Base-by-base conservation (phyloP, 37 sponge, comb jelly and placozoan genomes). In the Cladorhizidae sp. region DNA sequence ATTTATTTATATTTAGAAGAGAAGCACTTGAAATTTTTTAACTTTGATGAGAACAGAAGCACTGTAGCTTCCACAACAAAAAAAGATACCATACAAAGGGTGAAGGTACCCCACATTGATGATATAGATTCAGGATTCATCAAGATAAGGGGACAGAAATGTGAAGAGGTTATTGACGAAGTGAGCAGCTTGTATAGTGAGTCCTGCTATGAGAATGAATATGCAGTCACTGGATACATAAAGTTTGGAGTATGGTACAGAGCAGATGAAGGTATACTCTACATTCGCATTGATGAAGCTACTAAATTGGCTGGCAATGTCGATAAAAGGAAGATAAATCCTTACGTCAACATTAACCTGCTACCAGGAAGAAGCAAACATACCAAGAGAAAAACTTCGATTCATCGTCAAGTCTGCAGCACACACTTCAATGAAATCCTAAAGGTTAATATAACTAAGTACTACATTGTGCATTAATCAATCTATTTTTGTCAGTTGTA, bases 291-390 rank as follows among this genome's bases (percentile, higher is more conserved):
- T 42, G 54, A 28, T 14, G 65, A 71, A 62, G n/a, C n/a, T n/a
- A 80, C 84, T 31, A 78, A 61, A 52, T 70, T 41, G 8, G 50
- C 83, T 1, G 61, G 80, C 23, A 79, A 72, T 21, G 70, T 69
- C 11, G 45, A 65, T 28, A 71, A 74, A 43, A 74, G 54, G 6
- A 67, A 64, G 23, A 29, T 36, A n/a, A 38, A 89, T 67, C 89
- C 89, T 20, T 90, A 90, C 62, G 78, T 90, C 58, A 90, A 85
- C 79, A 65, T 64, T n/a, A 81, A 90, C 57, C 78, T 90, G 51
- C 73, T 90, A 3, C 91, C 91, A 0, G 91, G 73, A 68, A 71
- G n/a, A 32, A 64, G 51, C 59, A 90, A 90, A 42, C 35, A 33
- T 28, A 52, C 82, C 33, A 90, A 90, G 74, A 85, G 73, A 64